A percentile compares a stretch with the other conserved stretches of the same genome.
These are phyloP conservation scores for Caenorhabditis sp. DNA, from an alignment of 2,888 invertebrate genomes.

Conservation along the genomic window DNA sequence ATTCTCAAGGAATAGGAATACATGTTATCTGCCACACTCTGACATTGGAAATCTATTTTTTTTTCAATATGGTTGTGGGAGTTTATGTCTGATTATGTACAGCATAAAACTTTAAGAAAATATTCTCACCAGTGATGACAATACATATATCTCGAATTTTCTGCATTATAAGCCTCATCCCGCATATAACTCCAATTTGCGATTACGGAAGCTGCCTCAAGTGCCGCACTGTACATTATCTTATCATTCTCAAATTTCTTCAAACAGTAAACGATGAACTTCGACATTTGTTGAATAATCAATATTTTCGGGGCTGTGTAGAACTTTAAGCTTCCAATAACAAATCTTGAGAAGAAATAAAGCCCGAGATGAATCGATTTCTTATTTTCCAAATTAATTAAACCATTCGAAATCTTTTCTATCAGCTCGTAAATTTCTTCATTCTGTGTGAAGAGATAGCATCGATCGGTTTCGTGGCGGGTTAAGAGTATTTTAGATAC, in stretches of 20 bases:
- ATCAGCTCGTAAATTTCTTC: constrained; percentile 13
- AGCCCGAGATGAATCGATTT: constrained; percentile 20
- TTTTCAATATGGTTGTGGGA: no score
- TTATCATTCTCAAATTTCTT: constrained; percentile 10
- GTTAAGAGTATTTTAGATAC: constrained; percentile 19
- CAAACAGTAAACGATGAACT: constrained; percentile 15
- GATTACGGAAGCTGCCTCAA: constrained; percentile 34
- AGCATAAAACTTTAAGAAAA: not conserved
- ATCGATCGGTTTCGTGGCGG: constrained; percentile 25
- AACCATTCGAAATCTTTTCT: constrained; percentile 3
- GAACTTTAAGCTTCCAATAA: constrained; percentile 14
- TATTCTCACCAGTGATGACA: not conserved
- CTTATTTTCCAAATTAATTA: not conserved
- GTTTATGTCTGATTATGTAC: no score
- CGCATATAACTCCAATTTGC: constrained; percentile 20
- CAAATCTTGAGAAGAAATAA: constrained; percentile 25
- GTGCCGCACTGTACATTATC: constrained; percentile 22
- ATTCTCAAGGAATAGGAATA: not conserved
- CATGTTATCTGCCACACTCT: no score
- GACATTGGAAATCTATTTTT: no score
- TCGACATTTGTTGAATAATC: constrained; percentile 9
- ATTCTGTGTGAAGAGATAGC: constrained; percentile 18
- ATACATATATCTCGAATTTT: not conserved
- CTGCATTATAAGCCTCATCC: constrained; percentile 3
- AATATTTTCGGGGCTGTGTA: constrained; percentile 4